phyloP scores from a whole-genome alignment of 2,797 vertebrate genomes.

The Ficedula albicollis region DNA sequence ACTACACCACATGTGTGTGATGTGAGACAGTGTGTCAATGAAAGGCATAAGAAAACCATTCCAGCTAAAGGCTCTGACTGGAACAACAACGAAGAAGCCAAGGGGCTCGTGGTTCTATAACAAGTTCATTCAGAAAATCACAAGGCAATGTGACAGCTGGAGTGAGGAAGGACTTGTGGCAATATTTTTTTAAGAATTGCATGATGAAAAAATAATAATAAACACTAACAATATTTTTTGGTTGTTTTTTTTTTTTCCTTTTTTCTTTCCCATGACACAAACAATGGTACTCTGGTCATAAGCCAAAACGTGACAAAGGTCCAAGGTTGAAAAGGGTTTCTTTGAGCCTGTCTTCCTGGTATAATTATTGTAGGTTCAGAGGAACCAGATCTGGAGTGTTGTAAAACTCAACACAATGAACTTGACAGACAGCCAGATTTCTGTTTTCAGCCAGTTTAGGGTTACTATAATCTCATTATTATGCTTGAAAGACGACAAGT shows the following conservation, averaged over 20 bases:
- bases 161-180: background rate
- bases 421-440: conserved; percentile 94
- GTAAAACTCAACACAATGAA: conserved; percentile 89
- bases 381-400: conserved; percentile 84
- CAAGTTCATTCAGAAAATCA: conserved; percentile 31
- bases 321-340: conserved; percentile 74
- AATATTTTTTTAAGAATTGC: background rate
- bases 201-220: conserved; percentile 37
- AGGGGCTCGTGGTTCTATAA: background rate
- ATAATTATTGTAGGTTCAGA: conserved; percentile 83
- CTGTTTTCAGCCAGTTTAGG: conserved; percentile 86
- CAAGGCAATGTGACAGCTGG: background rate
- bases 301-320: conserved; percentile 72
- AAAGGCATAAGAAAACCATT: conserved; percentile 32
- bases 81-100: conserved; percentile 5
- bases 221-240: conserved; percentile 4
- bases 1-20: background rate
- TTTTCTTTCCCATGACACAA: conserved; percentile 47
- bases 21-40: background rate
- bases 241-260: background rate
- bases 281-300: conserved; percentile 65
- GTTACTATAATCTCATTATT: conserved; percentile 88
- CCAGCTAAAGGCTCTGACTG: background rate
- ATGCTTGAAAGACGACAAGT: conserved; percentile 89
- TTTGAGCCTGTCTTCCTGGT: conserved; percentile 80